Base-by-base conservation (phyloP, 2,888 invertebrate genomes). In the Limulus polyphemus region DNA sequence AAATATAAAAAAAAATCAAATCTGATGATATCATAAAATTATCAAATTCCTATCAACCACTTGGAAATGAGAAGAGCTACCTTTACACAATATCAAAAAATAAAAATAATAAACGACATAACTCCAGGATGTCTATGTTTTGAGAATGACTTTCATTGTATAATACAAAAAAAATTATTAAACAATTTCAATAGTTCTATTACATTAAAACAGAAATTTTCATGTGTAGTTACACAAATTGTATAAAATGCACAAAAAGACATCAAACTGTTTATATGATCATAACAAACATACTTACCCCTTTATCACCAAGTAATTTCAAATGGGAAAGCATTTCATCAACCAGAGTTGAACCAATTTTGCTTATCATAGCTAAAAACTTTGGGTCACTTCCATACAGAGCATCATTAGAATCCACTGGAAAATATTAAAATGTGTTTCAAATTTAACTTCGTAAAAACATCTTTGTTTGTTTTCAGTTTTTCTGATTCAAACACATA, bases 401-500 rank as follows among this genome's bases (percentile, higher is more conserved):
- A 62, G 86, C 82, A 76, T 97, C 94, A 75, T 97, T 97, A 4
- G 94, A 92, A 73, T 94, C 86, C 65, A 95, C 91, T 83, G 85
- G 70, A 72, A 16, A 14, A 60, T 56, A 59, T 7, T 13, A 65
- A 63, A 57, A 49, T 16, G 12, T 32, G 12, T 13, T n/a, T 12
- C 13, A 9, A 10, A 12, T n/a, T 54, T 46, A 54, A 10, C n/a
- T n/a, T n/a, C n/a, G n/a, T n/a, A n/a, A n/a, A n/a, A n/a, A n/a
- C n/a, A n/a, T n/a, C n/a, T n/a, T n/a, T 50, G 7, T 7, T 52
- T 47, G 12, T 51, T 2, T 55, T 55, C 9, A 7, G 13, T 17
- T 55, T 16, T 16, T 9, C 17, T 55, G 14, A 13, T 32, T 14
- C 16, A 13, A 32, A 11, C 11, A 11, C 14, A 55, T 7, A 51